Percentiles rank a stretch among this genome's conserved stretches.
Conservation (phyloP, 2,888 invertebrate species). For the Limnephilus lunatus region DNA sequence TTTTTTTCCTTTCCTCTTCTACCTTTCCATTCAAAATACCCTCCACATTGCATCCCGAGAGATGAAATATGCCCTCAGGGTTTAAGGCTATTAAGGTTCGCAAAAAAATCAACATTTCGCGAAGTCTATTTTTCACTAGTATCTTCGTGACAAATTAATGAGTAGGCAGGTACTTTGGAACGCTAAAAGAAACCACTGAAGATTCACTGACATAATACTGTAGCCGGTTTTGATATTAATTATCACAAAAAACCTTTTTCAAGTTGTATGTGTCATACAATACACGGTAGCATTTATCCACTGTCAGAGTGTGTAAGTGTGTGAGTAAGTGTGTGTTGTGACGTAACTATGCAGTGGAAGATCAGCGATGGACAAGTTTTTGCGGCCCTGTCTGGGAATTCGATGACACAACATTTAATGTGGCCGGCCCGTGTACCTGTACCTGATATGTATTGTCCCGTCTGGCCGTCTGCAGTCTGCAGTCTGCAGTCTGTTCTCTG, state of each 20-base stretch:
- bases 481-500: not conserved
- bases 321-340: not conserved
- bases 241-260: not conserved
- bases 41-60: no score
- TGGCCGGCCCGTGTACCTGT: not conserved
- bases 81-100: no score
- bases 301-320: not conserved
- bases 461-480: not conserved
- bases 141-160: no score
- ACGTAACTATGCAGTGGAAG: not conserved
- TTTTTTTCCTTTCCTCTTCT: no score
- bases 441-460: not conserved
- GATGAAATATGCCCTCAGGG: no score
- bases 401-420: not conserved
- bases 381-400: not conserved
- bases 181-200: no score
- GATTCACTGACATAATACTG: not conserved
- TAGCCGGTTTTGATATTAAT: not conserved
- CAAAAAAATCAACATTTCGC: no score
- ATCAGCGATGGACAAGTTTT: not conserved
- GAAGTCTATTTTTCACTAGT: no score
- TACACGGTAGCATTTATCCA: not conserved
- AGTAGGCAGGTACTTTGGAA: no score
- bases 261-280: not conserved
- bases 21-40: no score